A percentile compares a stretch with the other conserved stretches of the same genome.
phyloP scores from a whole-genome alignment of 2,797 vertebrate genomes.

The Phataginus tricuspis region DNA sequence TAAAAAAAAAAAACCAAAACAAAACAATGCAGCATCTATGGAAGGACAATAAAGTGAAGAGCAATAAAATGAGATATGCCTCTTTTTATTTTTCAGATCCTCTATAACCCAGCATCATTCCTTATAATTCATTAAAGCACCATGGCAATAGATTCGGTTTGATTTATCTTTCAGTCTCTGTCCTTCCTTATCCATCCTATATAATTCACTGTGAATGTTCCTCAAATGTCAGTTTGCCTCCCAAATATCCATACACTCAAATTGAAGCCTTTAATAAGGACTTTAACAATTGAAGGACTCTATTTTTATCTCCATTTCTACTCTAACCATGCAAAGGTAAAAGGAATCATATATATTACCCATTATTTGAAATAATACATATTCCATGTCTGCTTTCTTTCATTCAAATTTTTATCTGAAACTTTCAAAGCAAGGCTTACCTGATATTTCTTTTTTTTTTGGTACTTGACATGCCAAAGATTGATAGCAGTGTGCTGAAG shows the following conservation, averaged over 20 bases:
- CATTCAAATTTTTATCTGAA: slow-evolving; percentile 33
- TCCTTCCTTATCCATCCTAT: background rate
- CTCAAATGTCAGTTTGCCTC: background rate
- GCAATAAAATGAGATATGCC: no score
- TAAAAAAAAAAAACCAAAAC: no score
- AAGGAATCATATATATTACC: background rate
- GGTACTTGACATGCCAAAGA: background rate
- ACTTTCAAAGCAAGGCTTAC: background rate
- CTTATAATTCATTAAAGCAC: background rate
- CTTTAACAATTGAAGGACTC: background rate
- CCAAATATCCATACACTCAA: background rate
- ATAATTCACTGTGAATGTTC: background rate
- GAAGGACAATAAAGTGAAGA: no score
- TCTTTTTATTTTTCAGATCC: background rate
- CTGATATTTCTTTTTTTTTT: background rate
- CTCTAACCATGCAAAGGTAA: background rate
- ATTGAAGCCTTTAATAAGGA: background rate
- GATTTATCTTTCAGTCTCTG: background rate
- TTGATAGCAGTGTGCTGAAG: background rate
- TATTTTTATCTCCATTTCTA: background rate
- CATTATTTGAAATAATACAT: background rate
- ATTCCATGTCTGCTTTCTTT: background rate
- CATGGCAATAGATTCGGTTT: background rate
- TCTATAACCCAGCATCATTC: background rate
- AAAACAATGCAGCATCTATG: no score